Base-by-base conservation (phyloP, 2,888 invertebrate species). In the Volucella bombylans region DNA sequence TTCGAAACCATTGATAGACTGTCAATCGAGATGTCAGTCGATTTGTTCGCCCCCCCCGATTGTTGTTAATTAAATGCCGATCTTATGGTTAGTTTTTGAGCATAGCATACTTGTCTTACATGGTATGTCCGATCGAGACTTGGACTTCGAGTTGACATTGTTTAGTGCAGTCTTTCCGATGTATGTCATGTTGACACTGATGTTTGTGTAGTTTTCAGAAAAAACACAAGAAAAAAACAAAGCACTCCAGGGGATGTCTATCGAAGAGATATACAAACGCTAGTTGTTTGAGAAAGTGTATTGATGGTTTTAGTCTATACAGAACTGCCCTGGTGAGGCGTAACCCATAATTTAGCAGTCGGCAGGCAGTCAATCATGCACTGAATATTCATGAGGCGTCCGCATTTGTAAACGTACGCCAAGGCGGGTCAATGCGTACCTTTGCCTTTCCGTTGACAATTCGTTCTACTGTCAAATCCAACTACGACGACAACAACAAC, bases 21-120 rank as follows among this genome's bases (percentile, higher is more conserved):
- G 83, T 80, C 83, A 83, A 39, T 80, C 76, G 80, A 43, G 6
- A 61, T 83, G 83, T 80, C 83, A 83, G 61, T 74, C 74, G 83
- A 74, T 80, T 80, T 65, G 80, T 79, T 74, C 74, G 65, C 74
- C 83, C 65, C 83, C 65, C 74, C 69, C 74, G 74, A 67, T 31
- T 61, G 69, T 65, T 71, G 71, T 49, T 80, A 83, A 80, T 83
- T 83, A 83, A 59, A 79, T 50, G 38, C 57, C 15, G 49, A 78
- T 45, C 73, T 68, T 82, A 59, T 69, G 59, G 64, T 11, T 47
- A 14, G 15, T 49, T 69, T 59, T 52, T 71, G 59, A 50, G 15
- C 49, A 55, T 23, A 41, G 45, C 57, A 54, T 39, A 52, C 47
- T 39, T 67, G 71, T 65, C 59, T 81, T 77, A 54, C 49, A 45